phyloP scores from a whole-genome alignment of 2,113 vertebrate genomes.

The Symphodus melops region DNA sequence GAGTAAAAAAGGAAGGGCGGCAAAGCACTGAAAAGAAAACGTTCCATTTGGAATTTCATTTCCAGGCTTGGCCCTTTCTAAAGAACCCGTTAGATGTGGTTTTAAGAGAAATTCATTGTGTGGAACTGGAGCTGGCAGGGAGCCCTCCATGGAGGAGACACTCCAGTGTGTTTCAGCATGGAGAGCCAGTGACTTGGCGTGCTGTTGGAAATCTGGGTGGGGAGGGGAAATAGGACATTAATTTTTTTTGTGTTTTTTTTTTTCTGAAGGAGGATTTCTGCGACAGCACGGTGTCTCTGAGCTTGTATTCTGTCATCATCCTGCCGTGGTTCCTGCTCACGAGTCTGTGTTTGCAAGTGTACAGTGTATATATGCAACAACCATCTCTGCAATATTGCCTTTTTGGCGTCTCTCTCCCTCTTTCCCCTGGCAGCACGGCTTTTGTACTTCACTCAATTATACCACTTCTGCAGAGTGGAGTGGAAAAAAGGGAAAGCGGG shows the following conservation, averaged over 20 bases:
- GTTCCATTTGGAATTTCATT: slow-evolving; percentile 76
- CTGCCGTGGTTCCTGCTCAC: slow-evolving; percentile 25
- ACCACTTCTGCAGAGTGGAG: slow-evolving; percentile 76
- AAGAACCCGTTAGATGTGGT: slow-evolving; percentile 80
- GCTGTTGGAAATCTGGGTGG: slow-evolving; percentile 47
- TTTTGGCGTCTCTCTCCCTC: slow-evolving; percentile 54
- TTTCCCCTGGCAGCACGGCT: slow-evolving; percentile 66
- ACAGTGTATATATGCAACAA: slow-evolving; percentile 14
- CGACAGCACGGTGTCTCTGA: slow-evolving; percentile 50
- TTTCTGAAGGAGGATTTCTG: slow-evolving; percentile 17
- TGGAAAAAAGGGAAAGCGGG: slow-evolving; percentile 72
- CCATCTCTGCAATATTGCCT: slow-evolving; percentile 43
- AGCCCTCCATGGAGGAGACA: slow-evolving; percentile 70
- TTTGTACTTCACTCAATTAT: slow-evolving; percentile 87
- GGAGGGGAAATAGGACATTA: slow-evolving; percentile 58
- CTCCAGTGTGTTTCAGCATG: slow-evolving; percentile 65
- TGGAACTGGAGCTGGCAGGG: slow-evolving; percentile 78
- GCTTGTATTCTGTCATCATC: slow-evolving; percentile 40
- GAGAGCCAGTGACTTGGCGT: slow-evolving; percentile 68
- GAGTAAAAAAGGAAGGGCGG: slow-evolving; percentile 64
- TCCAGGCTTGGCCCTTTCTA: slow-evolving; percentile 75
- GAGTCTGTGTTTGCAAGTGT: slow-evolving; percentile 8
- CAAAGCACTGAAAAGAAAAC: slow-evolving; percentile 72
- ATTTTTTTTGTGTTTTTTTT: slow-evolving; percentile 55
- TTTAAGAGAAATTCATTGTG: slow-evolving; percentile 81